A percentile compares a stretch with the other conserved stretches of the same genome.
Evolutionary conservation across 2,888 invertebrate genomes (phyloP).

Genomic region (Hylaea fasciaria): DNA sequence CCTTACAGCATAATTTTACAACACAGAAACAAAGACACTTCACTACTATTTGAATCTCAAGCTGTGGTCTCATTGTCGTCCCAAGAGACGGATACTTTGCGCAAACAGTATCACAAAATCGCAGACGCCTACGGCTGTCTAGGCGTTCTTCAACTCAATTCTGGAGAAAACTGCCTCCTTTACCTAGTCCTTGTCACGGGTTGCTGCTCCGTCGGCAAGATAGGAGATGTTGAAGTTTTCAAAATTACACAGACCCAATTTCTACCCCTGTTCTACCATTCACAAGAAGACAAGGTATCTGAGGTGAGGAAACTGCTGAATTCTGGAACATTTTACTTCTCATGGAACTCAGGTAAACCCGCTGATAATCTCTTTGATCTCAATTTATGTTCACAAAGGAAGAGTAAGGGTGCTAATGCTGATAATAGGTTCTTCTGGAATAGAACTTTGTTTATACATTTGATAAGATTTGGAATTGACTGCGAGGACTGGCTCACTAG

Average conservation of each 20-base stretch:
- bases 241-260: slow-evolving; percentile 97
- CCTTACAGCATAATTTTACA: slow-evolving; percentile 96
- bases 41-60: slow-evolving; percentile 95
- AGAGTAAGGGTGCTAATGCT: slow-evolving; percentile 90
- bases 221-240: slow-evolving; percentile 97
- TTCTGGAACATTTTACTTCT: slow-evolving; percentile 99
- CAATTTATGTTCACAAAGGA: slow-evolving; percentile 96
- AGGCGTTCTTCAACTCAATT: slow-evolving; percentile 95
- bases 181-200: slow-evolving; percentile 97
- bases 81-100: slow-evolving; percentile 95
- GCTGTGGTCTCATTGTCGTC: slow-evolving; percentile 94
- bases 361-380: slow-evolving; percentile 90
- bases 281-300: slow-evolving; percentile 86
- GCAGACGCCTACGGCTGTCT: slow-evolving; percentile 98
- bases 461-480: slow-evolving; percentile 96
- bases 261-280: slow-evolving; percentile 92
- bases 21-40: slow-evolving; percentile 93
- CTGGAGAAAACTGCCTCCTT: slow-evolving; percentile 92
- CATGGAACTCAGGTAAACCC: slow-evolving; percentile 87
- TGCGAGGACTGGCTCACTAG: slow-evolving; percentile 96
- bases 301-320: slow-evolving; percentile 94
- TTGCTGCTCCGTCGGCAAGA: slow-evolving; percentile 98
- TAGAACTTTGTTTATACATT: slow-evolving; percentile 96
- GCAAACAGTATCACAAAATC: slow-evolving; percentile 95
- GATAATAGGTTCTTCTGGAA: slow-evolving; percentile 99